Evolutionary conservation across 2,888 invertebrate species (phyloP).

Genomic region (Fragum sueziense): DNA sequence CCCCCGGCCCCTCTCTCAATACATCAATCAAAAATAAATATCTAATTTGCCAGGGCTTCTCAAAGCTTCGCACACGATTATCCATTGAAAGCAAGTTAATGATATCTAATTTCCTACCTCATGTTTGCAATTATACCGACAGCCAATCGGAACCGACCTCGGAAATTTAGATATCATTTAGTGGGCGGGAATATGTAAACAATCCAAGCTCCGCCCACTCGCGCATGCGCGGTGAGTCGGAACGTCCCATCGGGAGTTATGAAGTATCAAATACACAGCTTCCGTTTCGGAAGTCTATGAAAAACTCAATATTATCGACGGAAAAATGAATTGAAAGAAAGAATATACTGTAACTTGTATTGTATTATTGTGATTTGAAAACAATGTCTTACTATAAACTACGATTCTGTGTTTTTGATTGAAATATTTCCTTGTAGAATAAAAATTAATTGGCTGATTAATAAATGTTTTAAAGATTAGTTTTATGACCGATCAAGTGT

Average conservation of each 20-base stretch:
- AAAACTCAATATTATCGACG: not conserved
- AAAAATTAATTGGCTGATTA: not conserved
- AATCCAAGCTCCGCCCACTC: conserved; percentile 28
- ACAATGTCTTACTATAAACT: no score
- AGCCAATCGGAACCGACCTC: conserved; percentile 53
- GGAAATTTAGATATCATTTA: conserved; percentile 54
- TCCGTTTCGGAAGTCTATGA: conserved; percentile 3
- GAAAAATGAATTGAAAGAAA: not conserved
- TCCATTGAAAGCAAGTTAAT: conserved; percentile 64
- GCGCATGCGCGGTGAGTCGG: conserved; percentile 46
- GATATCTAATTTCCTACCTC: conserved; percentile 63
- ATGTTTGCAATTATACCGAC: conserved; percentile 58
- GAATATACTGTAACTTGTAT: not conserved
- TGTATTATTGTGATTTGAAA: no score
- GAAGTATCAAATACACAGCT: conserved; percentile 7
- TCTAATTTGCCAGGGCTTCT: conserved; percentile 65
- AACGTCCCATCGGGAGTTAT: not conserved
- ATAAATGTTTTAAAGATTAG: not conserved
- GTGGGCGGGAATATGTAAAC: conserved; percentile 23
- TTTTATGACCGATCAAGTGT: not conserved
- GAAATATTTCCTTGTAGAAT: no score
- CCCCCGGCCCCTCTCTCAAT: conserved; percentile 24
- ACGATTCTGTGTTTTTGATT: no score
- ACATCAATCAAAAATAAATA: conserved; percentile 64
- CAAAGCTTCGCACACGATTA: conserved; percentile 60